Conservation (phyloP, 2,888 invertebrate species). For the Cerastis leucographa region DNA sequence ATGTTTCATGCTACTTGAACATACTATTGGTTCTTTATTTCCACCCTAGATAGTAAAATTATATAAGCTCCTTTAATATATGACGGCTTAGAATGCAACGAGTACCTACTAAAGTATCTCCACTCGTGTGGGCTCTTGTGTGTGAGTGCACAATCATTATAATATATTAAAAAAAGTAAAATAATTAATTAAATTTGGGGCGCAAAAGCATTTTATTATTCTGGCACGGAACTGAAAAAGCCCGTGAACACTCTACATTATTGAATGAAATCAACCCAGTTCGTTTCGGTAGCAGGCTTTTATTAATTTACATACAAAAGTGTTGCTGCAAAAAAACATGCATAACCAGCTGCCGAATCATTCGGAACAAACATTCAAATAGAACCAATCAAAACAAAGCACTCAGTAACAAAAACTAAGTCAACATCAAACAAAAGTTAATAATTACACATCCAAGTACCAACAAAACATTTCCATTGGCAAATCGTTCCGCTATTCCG, state of each 20-base stretch:
- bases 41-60: not conserved
- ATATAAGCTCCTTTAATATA: not conserved
- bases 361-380: constrained; percentile 22
- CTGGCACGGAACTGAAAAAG: constrained; percentile 26
- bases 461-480: constrained; percentile 49
- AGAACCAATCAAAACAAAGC: constrained; percentile 26
- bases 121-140: not conserved
- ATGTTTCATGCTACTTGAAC: not conserved
- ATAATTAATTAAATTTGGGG: constrained; percentile 31
- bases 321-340: constrained; percentile 18
- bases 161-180: not conserved
- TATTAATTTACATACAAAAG: constrained; percentile 30
- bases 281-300: constrained; percentile 24
- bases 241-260: constrained; percentile 31
- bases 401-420: constrained; percentile 28
- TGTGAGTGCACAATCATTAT: not conserved
- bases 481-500: constrained; percentile 63
- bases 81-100: not conserved
- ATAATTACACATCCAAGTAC: constrained; percentile 26
- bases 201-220: constrained; percentile 34
- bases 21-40: not conserved
- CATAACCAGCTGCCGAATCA: not conserved
- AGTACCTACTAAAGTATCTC: not conserved
- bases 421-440: constrained; percentile 23
- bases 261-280: constrained; percentile 43